phyloP scores from a whole-genome alignment of 1,140 invertebrate species.

The Prorops nasuta region DNA sequence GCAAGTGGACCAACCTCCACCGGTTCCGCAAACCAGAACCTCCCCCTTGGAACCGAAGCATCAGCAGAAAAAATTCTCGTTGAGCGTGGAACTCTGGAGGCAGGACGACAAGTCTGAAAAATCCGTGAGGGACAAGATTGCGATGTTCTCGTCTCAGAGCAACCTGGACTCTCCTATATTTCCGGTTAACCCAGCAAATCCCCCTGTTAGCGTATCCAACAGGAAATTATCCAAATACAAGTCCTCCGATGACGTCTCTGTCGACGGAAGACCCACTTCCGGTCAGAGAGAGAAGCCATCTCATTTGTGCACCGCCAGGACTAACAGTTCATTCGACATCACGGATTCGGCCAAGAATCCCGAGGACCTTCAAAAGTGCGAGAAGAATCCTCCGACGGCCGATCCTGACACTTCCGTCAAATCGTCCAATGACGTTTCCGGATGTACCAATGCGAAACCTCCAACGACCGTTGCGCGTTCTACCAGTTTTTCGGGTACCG shows the following conservation, averaged over 20 bases:
- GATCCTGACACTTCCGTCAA: slow-evolving; percentile 16
- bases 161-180: slow-evolving; percentile 40
- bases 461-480: slow-evolving; percentile 53
- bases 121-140: slow-evolving; percentile 83
- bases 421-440: slow-evolving; percentile 57
- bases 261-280: too few relatives aligned
- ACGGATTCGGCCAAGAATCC: not conserved
- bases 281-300: not conserved
- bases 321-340: not conserved
- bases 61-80: slow-evolving; percentile 33
- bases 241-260: not conserved
- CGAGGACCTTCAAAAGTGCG: not conserved
- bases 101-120: slow-evolving; percentile 75
- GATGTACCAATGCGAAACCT: not conserved
- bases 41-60: too few relatives aligned
- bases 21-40: slow-evolving; percentile 1
- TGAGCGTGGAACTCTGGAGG: slow-evolving; percentile 50
- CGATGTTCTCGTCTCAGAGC: slow-evolving; percentile 72
- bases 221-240: not conserved
- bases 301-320: not conserved
- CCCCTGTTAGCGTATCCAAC: not conserved
- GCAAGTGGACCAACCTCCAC: slow-evolving; percentile 14
- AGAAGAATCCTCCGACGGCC: not conserved
- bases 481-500: slow-evolving; percentile 52
- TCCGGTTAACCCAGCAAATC: slow-evolving; percentile 34